Conservation (phyloP, 2,797 vertebrate genomes). For the Megaceryle alcyon region DNA sequence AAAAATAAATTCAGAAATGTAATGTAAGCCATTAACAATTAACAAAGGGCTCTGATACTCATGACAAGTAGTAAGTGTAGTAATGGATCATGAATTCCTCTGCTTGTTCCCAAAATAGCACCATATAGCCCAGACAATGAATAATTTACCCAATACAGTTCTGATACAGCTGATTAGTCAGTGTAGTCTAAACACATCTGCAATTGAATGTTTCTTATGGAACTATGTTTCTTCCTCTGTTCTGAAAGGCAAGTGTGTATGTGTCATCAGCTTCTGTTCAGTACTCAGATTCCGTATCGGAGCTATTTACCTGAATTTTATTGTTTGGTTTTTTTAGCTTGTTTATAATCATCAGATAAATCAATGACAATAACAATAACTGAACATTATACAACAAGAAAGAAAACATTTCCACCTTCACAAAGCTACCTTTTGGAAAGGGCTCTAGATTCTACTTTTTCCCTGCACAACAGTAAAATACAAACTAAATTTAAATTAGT, state of each 20-base stretch:
- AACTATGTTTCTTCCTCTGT: not conserved
- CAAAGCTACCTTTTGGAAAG: not conserved
- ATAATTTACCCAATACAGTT: not conserved
- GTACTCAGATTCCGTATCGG: not conserved
- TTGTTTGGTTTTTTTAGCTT: not conserved
- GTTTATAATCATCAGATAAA: not conserved
- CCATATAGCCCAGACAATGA: not conserved
- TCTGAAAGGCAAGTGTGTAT: not conserved
- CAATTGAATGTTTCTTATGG: not conserved
- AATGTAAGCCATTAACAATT: not conserved
- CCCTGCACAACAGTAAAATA: not conserved
- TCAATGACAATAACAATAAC: not conserved
- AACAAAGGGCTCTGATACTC: not conserved
- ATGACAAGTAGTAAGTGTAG: not conserved
- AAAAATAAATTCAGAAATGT: not conserved
- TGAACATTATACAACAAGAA: not conserved
- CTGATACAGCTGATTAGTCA: not conserved
- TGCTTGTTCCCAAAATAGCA: not conserved
- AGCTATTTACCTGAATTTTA: not conserved
- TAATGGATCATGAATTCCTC: not conserved
- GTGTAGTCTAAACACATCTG: not conserved
- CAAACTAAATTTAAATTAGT: not conserved
- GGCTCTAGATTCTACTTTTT: not conserved
- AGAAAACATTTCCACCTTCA: not conserved
- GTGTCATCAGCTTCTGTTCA: not conserved